These are phyloP conservation scores for Panzeria rudis DNA, from an alignment of 2,888 invertebrate species.

Conservation along the genomic window DNA sequence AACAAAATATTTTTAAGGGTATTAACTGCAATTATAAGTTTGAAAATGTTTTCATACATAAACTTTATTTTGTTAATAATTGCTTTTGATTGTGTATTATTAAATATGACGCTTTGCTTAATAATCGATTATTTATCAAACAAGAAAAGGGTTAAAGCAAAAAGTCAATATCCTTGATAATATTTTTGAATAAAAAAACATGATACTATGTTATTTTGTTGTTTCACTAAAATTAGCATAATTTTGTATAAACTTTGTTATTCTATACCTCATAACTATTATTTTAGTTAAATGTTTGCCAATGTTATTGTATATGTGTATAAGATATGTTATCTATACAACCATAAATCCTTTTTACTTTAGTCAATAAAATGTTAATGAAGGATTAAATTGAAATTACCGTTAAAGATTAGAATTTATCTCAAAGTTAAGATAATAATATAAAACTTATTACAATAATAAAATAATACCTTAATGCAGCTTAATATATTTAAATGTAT, in stretches of 20 bases:
- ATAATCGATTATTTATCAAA: constrained; percentile 51
- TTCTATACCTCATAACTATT: not conserved
- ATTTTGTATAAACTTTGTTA: not conserved
- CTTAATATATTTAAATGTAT: not conserved
- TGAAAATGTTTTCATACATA: constrained; percentile 41
- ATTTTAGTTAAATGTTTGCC: constrained; percentile 6
- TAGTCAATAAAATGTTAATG: constrained; percentile 65
- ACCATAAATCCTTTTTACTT: constrained; percentile 34
- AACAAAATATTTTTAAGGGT: constrained; percentile 32
- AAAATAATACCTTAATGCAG: constrained; percentile 2
- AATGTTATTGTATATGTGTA: not conserved
- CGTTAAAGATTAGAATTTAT: constrained; percentile 62
- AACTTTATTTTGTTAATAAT: constrained; percentile 65
- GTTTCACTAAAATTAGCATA: constrained; percentile 24
- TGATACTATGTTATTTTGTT: not conserved
- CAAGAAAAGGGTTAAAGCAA: not conserved
- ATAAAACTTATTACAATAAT: constrained; percentile 57
- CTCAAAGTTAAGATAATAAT: constrained; percentile 26
- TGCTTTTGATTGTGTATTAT: constrained; percentile 61
- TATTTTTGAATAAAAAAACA: not conserved
- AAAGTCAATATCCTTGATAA: constrained; percentile 35
- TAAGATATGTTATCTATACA: constrained; percentile 21
- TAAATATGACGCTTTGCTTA: constrained; percentile 28
- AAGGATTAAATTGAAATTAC: constrained; percentile 70
- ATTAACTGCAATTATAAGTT: constrained; percentile 66